phyloP scores from a whole-genome alignment of 2,888 invertebrate species.

The Autographa gamma region DNA sequence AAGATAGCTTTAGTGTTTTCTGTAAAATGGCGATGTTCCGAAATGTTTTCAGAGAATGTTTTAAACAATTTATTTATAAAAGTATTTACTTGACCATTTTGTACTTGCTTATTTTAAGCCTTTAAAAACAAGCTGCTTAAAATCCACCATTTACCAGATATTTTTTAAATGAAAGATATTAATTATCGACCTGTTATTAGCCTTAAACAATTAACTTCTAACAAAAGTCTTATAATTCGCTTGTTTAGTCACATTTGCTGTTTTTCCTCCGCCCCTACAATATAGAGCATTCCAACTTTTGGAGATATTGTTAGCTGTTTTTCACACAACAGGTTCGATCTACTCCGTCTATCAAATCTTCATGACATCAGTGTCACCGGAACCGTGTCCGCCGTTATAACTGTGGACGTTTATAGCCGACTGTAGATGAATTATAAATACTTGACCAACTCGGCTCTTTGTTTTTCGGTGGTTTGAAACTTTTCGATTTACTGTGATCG shows the following conservation, averaged over 20 bases:
- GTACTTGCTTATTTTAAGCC: neutral
- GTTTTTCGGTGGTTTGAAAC: constrained; percentile 1
- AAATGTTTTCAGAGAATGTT: constrained; percentile 31
- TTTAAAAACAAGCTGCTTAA: no score
- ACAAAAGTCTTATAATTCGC: no score
- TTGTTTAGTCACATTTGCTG: no score
- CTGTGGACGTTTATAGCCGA: constrained; percentile 4
- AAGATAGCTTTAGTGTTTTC: constrained; percentile 40
- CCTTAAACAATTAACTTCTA: no score
- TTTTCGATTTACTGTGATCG: neutral
- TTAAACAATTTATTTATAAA: constrained; percentile 23
- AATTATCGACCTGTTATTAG: no score
- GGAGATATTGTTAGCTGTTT: neutral
- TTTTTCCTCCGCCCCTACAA: neutral
- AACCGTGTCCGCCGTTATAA: neutral
- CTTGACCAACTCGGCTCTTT: neutral
- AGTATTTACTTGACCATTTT: neutral
- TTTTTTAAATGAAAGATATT: no score
- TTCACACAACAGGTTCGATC: neutral
- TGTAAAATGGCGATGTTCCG: constrained; percentile 31
- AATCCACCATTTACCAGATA: no score
- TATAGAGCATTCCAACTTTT: neutral
- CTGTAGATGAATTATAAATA: constrained; percentile 4
- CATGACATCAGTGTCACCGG: neutral
- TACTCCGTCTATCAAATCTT: constrained; percentile 4